Evolutionary conservation across 2,888 invertebrate species (phyloP).

Genomic region (Tachystola acroxantha): DNA sequence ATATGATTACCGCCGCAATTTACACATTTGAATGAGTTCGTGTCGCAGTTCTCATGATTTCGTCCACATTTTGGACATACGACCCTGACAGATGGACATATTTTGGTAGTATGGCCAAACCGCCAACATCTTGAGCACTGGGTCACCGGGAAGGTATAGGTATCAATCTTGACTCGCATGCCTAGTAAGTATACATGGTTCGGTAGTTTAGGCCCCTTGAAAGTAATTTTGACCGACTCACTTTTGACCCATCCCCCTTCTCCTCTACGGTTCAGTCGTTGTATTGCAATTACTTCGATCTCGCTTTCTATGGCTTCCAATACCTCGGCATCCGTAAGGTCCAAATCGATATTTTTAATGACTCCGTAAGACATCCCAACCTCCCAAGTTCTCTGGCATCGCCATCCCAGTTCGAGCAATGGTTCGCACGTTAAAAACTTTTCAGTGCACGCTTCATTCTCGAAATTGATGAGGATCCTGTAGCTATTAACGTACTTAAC

Average conservation of each 20-base stretch:
- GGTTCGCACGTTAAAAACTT: conserved; percentile 4
- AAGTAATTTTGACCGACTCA: conserved; percentile 8
- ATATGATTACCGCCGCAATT: conserved; percentile 10
- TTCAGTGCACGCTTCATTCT: conserved; percentile 3
- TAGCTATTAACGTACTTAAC: conserved; percentile 11
- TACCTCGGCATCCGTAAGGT: conserved; percentile 10
- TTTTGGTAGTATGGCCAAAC: conserved; percentile 11
- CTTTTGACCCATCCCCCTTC: conserved; percentile 8
- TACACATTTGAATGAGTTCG: conserved; percentile 8
- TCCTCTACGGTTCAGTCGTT: conserved; percentile 6
- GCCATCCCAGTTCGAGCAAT: conserved; percentile 8
- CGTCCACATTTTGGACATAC: conserved; percentile 17
- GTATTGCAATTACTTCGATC: conserved; percentile 4
- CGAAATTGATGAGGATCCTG: conserved; percentile 8
- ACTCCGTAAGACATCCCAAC: conserved; percentile 12
- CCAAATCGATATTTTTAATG: conserved; percentile 11
- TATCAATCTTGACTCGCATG: conserved; percentile 6
- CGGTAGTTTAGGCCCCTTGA: conserved; percentile 6
- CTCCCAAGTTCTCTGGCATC: conserved; percentile 8
- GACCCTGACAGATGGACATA: conserved; percentile 13
- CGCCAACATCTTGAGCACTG: conserved; percentile 18
- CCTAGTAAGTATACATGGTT: not conserved
- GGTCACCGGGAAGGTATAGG: conserved; percentile 13
- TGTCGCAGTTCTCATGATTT: conserved; percentile 14
- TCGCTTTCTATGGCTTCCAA: not conserved